Conservation (phyloP, 1,140 invertebrate genomes). For the Megalopta genalis region DNA sequence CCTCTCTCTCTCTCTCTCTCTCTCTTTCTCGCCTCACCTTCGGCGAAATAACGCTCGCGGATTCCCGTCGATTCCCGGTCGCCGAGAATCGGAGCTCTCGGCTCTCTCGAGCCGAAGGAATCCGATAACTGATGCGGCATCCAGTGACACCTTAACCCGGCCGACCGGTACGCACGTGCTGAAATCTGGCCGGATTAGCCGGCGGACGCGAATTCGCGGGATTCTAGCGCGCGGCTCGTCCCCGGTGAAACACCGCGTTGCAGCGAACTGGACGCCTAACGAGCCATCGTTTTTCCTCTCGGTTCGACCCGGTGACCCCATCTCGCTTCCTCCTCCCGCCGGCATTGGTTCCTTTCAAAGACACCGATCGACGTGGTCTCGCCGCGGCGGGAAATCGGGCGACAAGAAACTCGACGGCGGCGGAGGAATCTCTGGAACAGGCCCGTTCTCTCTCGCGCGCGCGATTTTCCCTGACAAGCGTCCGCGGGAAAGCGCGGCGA, state of each 20-base stretch:
- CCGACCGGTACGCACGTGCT: conserved; percentile 61
- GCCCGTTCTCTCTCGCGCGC: no score
- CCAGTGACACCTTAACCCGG: conserved; percentile 70
- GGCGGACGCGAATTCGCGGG: conserved; percentile 71
- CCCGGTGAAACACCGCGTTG: conserved; percentile 59
- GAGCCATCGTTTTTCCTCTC: no score
- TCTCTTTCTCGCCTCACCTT: neutral
- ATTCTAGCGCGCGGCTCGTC: conserved; percentile 74
- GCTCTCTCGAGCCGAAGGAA: conserved; percentile 49
- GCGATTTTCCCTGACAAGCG: no score
- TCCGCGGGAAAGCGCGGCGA: no score
- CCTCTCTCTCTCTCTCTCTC: no score
- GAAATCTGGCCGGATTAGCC: conserved; percentile 67
- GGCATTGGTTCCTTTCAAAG: no score
- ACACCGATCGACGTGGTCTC: no score
- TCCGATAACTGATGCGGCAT: conserved; percentile 59
- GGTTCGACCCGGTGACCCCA: no score
- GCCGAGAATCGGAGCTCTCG: conserved; percentile 36
- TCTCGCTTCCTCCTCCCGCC: no score
- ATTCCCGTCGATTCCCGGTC: conserved; percentile 43
- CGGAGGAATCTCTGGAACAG: no score
- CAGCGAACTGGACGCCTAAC: conserved; percentile 17
- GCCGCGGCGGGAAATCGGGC: no score
- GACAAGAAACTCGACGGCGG: no score
- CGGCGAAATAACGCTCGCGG: conserved; percentile 12